Evolutionary conservation across 2,888 invertebrate genomes (phyloP).

Genomic region (Agonopterix subpropinquella): DNA sequence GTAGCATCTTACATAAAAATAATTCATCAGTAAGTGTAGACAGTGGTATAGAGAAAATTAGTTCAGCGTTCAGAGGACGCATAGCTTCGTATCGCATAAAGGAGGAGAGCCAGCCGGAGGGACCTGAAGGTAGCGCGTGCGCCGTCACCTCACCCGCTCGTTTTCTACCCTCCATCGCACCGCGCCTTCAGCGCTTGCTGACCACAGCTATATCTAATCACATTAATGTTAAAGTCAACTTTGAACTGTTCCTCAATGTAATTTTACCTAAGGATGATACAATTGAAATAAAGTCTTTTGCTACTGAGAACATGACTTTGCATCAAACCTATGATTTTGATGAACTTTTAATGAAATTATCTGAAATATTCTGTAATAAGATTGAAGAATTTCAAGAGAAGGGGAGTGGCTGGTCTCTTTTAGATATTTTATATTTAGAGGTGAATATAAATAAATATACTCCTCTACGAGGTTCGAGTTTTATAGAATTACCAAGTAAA

Average conservation of each 20-base stretch:
- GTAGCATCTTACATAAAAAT: slow-evolving; percentile 1
- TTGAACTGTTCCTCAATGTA: background rate
- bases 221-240: slow-evolving; percentile 1
- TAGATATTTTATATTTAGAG: slow-evolving; percentile 1
- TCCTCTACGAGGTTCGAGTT: slow-evolving; percentile 1
- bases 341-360: background rate
- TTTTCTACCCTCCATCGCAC: background rate
- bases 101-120: background rate
- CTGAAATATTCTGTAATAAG: background rate
- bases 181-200: background rate
- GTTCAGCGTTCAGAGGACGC: slow-evolving; percentile 1
- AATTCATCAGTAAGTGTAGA: background rate
- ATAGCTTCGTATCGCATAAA: background rate
- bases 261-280: slow-evolving; percentile 1
- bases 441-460: slow-evolving; percentile 1
- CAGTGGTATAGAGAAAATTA: background rate
- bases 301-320: background rate
- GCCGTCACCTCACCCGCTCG: background rate
- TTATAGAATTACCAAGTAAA: slow-evolving; percentile 1
- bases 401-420: slow-evolving; percentile 1
- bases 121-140: background rate
- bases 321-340: slow-evolving; percentile 1
- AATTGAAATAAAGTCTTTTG: slow-evolving; percentile 2
- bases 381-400: slow-evolving; percentile 2
- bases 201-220: background rate